Evolutionary conservation across 2,113 vertebrate species (phyloP), one percentile per base, ranked within the genome.

Genomic region (Potamarius usumacintae): DNA sequence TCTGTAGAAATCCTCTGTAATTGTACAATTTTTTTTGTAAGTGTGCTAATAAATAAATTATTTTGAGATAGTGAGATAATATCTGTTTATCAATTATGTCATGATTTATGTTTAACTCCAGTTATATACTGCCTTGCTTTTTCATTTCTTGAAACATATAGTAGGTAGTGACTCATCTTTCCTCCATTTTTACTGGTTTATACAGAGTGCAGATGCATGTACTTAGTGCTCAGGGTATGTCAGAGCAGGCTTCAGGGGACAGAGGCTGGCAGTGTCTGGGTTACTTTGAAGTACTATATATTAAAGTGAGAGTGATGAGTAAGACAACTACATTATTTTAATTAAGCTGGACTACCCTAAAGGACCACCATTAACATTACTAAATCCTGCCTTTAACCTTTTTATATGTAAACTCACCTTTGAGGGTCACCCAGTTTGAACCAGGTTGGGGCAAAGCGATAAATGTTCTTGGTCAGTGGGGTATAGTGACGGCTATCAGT

Each of bases 401-500:
- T n/a, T 27, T 34, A 58, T 3, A 34, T 20, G 5, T 34, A 22
- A 77, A 79, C 94, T 91, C 91, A 99, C 98, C 97, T 96, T 53
- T 89, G 90, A 14, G 92, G 27, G 92, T 93, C 96, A 10, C 95
- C 95, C 48, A 95, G 87, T 57, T 88, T 92, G 65, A 98, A 87
- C 94, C 94, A 93, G 71, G 96, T 0, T 0, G 98, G 97, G 27
- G 93, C 92, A 76, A 99, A 99, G 50, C 96, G 94, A 90, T 98
- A 99, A 90, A 97, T 96, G 90, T 95, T 91, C 0, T 84, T 89
- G 72, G 96, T 96, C 89, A 99, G 25, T 78, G 96, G 95, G 42
- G 86, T 91, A 90, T 95, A 99, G 90, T 99, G 96, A 58, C 96
- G 96, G 92, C 97, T 99, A 91, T 99, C 98, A 0, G 98, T 99